Evolutionary conservation across 1,140 invertebrate genomes (phyloP).

Genomic region (Drosophila fuyamai): DNA sequence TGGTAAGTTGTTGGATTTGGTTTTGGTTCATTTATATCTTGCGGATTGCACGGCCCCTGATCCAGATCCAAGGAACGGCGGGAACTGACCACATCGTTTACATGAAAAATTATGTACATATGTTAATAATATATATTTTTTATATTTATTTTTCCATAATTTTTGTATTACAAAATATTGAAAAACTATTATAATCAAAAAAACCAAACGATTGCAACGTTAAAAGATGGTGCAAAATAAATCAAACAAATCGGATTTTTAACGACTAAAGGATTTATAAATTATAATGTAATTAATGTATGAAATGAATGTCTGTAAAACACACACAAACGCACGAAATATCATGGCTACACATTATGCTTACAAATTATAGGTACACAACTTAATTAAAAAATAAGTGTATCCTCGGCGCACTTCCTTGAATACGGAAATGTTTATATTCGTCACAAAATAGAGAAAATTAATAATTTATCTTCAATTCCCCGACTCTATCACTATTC

Average conservation of each 20-base stretch:
- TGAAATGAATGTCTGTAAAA: constrained; percentile 10
- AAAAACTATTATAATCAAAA: no score
- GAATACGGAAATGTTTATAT: constrained; percentile 19
- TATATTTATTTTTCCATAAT: not conserved
- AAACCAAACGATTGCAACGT: not conserved
- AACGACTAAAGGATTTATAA: not conserved
- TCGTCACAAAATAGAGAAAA: constrained; percentile 1
- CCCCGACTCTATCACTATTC: constrained; percentile 38
- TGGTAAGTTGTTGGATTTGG: constrained; percentile 86
- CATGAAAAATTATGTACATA: no score
- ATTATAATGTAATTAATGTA: not conserved
- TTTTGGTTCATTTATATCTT: constrained; percentile 81
- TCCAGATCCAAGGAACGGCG: constrained; percentile 43
- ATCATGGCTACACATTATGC: not conserved
- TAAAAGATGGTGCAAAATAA: not conserved
- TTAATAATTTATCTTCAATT: constrained; percentile 10
- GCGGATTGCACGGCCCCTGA: constrained; percentile 31
- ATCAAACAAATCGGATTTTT: not conserved
- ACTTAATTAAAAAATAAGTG: not conserved
- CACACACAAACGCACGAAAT: constrained; percentile 7
- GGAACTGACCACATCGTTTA: not conserved
- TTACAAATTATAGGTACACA: constrained; percentile 6
- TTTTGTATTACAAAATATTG: not conserved
- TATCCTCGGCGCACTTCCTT: constrained; percentile 8
- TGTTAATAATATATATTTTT: not conserved